A percentile compares a stretch with the other conserved stretches of the same genome.
Conservation (phyloP, 2,888 invertebrate genomes). For the Dynastes hyllus region DNA sequence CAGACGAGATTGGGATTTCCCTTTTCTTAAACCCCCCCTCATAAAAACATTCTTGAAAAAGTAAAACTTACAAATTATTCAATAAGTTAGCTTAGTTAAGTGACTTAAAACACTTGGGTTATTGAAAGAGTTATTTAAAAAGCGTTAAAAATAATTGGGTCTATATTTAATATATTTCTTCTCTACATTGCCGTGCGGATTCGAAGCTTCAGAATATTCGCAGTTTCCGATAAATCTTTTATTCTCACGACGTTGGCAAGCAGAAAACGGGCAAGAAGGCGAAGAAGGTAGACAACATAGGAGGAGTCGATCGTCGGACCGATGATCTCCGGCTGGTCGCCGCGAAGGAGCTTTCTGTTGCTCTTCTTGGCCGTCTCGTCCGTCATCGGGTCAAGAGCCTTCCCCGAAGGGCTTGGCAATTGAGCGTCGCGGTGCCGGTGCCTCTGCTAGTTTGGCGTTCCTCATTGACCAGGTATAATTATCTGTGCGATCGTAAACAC, state of each 20-base stretch:
- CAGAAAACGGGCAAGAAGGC: neutral
- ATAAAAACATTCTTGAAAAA: too few relatives aligned
- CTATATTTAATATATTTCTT: too few relatives aligned
- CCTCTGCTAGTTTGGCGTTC: constrained; percentile 50
- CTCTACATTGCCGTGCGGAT: neutral
- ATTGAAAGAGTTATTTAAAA: too few relatives aligned
- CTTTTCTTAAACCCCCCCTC: too few relatives aligned
- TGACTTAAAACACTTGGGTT: too few relatives aligned
- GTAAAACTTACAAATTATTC: too few relatives aligned
- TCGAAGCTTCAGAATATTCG: neutral
- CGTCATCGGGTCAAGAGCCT: constrained; percentile 57
- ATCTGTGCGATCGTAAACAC: constrained; percentile 61
- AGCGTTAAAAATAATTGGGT: too few relatives aligned
- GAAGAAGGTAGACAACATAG: constrained; percentile 23
- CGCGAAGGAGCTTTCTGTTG: constrained; percentile 34
- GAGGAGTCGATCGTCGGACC: constrained; percentile 27
- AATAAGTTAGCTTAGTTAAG: too few relatives aligned
- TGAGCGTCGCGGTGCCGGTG: constrained; percentile 57
- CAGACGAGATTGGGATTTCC: too few relatives aligned
- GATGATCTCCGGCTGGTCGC: constrained; percentile 21
- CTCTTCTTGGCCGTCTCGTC: constrained; percentile 33
- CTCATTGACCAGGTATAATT: constrained; percentile 65
- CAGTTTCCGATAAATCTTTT: constrained; percentile 25
- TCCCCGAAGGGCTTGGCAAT: constrained; percentile 57
- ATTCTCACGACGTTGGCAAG: constrained; percentile 30